Evolutionary conservation across 2,113 vertebrate species (phyloP).

Genomic region (Salvator merianae): DNA sequence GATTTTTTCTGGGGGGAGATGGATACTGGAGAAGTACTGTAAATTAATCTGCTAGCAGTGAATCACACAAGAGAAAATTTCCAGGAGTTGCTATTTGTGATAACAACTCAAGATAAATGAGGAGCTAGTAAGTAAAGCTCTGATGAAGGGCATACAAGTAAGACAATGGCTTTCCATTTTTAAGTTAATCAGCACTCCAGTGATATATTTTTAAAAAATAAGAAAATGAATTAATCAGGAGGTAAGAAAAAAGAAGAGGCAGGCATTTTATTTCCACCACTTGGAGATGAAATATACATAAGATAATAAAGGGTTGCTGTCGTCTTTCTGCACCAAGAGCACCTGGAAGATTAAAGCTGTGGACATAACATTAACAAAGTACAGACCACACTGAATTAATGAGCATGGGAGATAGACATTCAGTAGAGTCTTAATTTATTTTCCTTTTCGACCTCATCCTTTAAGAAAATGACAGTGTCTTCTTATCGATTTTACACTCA

Average conservation of each 20-base stretch:
- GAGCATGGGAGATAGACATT: slow-evolving; percentile 86
- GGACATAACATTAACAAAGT: slow-evolving; percentile 89
- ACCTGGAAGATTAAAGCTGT: slow-evolving; percentile 91
- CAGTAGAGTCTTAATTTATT: slow-evolving; percentile 98
- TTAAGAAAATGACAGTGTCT: slow-evolving; percentile 99
- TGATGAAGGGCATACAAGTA: slow-evolving; percentile 84
- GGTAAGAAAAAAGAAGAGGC: slow-evolving; percentile 75
- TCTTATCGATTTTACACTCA: slow-evolving; percentile 98
- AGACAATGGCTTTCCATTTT: slow-evolving; percentile 89
- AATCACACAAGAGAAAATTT: slow-evolving; percentile 80
- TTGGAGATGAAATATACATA: slow-evolving; percentile 87
- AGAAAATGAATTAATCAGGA: slow-evolving; percentile 91
- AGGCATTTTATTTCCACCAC: slow-evolving; percentile 78
- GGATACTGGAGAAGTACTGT: slow-evolving; percentile 60
- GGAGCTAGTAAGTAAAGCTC: slow-evolving; percentile 72
- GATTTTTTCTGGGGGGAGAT: slow-evolving; percentile 38
- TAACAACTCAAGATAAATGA: slow-evolving; percentile 91
- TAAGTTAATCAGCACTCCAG: slow-evolving; percentile 90
- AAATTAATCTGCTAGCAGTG: slow-evolving; percentile 87
- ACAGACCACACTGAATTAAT: slow-evolving; percentile 92
- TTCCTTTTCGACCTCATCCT: slow-evolving; percentile 94
- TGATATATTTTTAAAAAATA: slow-evolving; percentile 91
- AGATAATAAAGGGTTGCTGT: slow-evolving; percentile 81
- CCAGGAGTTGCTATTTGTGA: slow-evolving; percentile 84
- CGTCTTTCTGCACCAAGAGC: slow-evolving; percentile 78